Evolutionary conservation across 2,797 vertebrate species (phyloP), one percentile per base, ranked within the genome.

Genomic region (Limnodromus scolopaceus): DNA sequence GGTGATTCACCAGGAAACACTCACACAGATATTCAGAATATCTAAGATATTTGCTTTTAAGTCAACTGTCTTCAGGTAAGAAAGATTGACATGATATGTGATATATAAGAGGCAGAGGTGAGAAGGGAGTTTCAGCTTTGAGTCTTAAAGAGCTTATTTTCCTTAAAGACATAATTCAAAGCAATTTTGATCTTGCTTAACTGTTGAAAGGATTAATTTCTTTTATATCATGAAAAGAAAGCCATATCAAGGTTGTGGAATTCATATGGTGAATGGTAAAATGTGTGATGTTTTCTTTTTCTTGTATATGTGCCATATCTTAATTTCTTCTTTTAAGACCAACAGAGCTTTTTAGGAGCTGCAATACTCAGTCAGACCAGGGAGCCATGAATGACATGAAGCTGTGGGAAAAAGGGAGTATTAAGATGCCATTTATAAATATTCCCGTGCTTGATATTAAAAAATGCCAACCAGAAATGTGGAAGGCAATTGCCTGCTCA

Each of bases 381-480:
- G 99, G 99, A 61, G 99, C 99, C 92, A 99, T 99, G 99, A 99
- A 99, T 66, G 99, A 99, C 97, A 99, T 99, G 97, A 99, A 99
- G 96, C 98, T 99, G 11, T 99, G 99, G 99, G 99, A 99, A 96
- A 99, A 99, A 48, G 99, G 99, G 34, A 99, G 98, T 27, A 99
- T 99, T 96, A 99, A 99, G 98, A 99, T 99, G 99, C 99, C 99
- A 3, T 99, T 99, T 96, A 99, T 99, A 99, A 99, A 98, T 97
- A 99, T 99, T 93, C 99, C 99, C 0, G 99, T 99, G 93, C 98
- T 99, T 92, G 99, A 99, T 97, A 99, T 99, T 96, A 98, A 98
- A 94, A 99, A 98, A 96, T 99, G 99, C 96, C 98, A 98, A 5
- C 99, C 99, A 1, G 99, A 99, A 97, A 99, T 99, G 98, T 99